These are phyloP conservation scores for Amphiura filiformis DNA, from an alignment of 35 echinoderm and acorn worm species.

Conservation along the genomic window DNA sequence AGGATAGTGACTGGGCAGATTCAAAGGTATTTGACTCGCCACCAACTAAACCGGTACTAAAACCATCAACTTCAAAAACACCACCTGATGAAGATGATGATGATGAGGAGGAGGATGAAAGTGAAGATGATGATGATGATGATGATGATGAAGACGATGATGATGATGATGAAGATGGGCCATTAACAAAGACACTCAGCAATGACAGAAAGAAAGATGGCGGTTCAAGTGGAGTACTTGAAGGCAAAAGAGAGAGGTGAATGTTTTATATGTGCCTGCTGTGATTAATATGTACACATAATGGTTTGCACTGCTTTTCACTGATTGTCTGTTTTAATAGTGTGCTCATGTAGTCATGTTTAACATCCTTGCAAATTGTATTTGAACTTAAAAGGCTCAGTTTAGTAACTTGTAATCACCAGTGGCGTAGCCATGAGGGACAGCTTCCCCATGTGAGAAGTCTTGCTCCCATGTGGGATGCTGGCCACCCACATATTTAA, in stretches of 20 bases:
- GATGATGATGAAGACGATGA: slow-evolving; percentile 15
- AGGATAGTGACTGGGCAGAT: neutral
- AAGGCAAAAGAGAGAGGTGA: neutral
- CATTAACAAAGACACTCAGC: neutral
- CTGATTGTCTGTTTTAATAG: too few species aligned
- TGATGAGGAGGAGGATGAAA: too few species aligned
- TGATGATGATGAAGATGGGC: too few species aligned
- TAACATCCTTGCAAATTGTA: too few species aligned
- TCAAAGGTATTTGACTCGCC: slow-evolving; percentile 11
- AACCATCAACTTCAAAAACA: neutral
- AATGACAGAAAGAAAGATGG: neutral
- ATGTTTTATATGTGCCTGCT: neutral
- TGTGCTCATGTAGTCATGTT: too few species aligned
- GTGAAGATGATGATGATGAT: neutral
- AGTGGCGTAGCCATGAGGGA: too few species aligned
- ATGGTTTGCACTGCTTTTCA: too few species aligned
- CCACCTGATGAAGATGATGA: neutral
- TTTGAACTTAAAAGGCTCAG: too few species aligned
- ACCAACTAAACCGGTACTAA: neutral
- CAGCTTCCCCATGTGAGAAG: too few species aligned
- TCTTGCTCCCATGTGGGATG: too few species aligned
- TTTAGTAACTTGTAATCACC: too few species aligned
- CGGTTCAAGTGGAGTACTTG: neutral
- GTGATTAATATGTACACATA: neutral
- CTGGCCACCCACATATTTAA: too few species aligned